Evolutionary conservation across 2,113 vertebrate species (phyloP), one percentile per base, ranked within the genome.

Genomic region (Motacilla alba): DNA sequence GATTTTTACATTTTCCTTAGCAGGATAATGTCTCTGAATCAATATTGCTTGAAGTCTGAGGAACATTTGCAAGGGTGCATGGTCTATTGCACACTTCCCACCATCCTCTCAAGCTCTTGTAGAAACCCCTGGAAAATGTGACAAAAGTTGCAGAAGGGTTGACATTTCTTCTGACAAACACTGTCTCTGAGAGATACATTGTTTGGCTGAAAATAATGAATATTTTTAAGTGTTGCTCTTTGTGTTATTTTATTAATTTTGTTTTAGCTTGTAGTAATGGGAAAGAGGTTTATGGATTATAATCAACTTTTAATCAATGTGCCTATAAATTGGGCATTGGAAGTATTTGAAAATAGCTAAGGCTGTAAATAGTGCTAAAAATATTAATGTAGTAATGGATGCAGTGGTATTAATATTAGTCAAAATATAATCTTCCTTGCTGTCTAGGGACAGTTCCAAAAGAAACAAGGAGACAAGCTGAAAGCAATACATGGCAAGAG

Each of bases 61-160:
- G 6, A 4, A 4, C 35, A 47, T 83, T 63, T 83, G 37, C 13
- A 49, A 66, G 70, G 33, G 7, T 1, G 0, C 16, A 55, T 1
- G 0, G 7, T 52, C 37, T 56, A 5, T 37, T 27, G 28, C 6
- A 67, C 20, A 5, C 6, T 81, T 81, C 46, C 3, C 23, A 41
- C 9, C 20, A 9, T 46, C 60, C 62, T 93, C 53, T 10, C 19
- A 69, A 39, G n/a, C 7, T 87, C 27, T 10, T 41, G 27, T 9
- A 76, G n/a, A 63, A 30, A 24, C 18, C 11, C 1, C 47, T 74
- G 58, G 53, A 63, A 85, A 90, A 81, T 0, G 5, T 1, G 9
- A 43, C 7, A 63, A 78, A 84, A 4, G 0, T 10, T 77, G 22
- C 41, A 83, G n/a, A 30, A 17, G 2, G 4, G 17, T 28, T 64